Evolutionary conservation across 2,888 invertebrate species (phyloP), one percentile per base, ranked within the genome.

Genomic region (Lepas anatifera): DNA sequence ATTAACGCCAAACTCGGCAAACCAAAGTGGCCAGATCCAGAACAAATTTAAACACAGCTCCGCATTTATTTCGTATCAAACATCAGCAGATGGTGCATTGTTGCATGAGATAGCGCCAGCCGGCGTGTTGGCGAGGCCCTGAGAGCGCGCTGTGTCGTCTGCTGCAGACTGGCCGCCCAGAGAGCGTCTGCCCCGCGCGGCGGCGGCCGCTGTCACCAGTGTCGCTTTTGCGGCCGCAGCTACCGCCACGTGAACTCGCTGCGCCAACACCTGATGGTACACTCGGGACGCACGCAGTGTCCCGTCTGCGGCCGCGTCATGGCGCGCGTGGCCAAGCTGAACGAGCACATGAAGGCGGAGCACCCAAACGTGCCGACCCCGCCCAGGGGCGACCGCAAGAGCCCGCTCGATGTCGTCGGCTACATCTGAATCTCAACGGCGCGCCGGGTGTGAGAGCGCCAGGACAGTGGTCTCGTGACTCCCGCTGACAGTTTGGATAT

Each of bases 211-310:
- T 72, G 71, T 29, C 72, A 71, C 63, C 71, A 79, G 75, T 81
- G 81, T 79, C 79, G 78, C 77, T 78, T 80, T 75, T 82, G 81
- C 77, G 80, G 80, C 78, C 81, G 81, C 78, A 79, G 79, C 70
- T 82, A 81, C 78, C 80, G 80, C 77, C 81, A 82, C 77, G 25
- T 39, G 64, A 64, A 25, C 64, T 64, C 64, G 64, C 71, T 72
- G 41, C 70, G 68, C 25, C 50, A 68, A 32, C 73, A 73, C 67
- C 29, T 68, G 32, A 48, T 27, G 32, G 58, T 73, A 18, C 73
- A 73, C 68, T 6, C 39, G n/a, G 64, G 64, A 16, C 64, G 39
- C 39, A 64, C 64, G 25, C n/a, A 16, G 25, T 64, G 64, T 18
- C 37, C 37, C 10, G 3, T 64, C 25, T 64, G 64, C 39, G 37